phyloP scores from a whole-genome alignment of 2,888 invertebrate genomes.

The Leptura quadrifasciata region DNA sequence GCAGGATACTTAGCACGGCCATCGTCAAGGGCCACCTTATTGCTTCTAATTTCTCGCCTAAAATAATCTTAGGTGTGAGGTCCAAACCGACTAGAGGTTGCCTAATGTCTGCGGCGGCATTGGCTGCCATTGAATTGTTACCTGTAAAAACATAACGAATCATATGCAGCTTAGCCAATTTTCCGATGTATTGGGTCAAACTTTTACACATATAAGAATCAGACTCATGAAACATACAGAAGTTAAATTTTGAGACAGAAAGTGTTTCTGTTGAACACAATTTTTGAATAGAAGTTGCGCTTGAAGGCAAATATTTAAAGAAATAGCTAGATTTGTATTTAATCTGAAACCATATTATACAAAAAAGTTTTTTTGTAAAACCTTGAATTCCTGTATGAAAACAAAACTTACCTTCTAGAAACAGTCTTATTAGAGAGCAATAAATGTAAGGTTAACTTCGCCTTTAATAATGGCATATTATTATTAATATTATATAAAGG shows the following conservation, averaged over 20 bases:
- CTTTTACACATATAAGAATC: neutral
- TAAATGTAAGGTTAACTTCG: too few relatives aligned
- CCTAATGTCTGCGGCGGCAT: conserved; percentile 85
- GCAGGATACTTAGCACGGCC: conserved; percentile 88
- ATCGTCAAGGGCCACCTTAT: conserved; percentile 91
- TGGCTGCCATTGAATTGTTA: conserved; percentile 85
- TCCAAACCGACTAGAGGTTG: conserved; percentile 81
- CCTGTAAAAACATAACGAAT: conserved; percentile 35
- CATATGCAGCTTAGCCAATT: neutral
- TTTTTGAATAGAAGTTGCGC: too few relatives aligned
- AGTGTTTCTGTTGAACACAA: too few relatives aligned
- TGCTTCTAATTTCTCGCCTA: conserved; percentile 84
- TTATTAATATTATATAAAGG: neutral
- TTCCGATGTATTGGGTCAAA: neutral
- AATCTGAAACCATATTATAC: too few relatives aligned
- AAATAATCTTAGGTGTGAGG: conserved; percentile 77
- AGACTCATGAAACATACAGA: too few relatives aligned
- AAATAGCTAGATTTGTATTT: neutral
- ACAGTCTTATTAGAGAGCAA: too few relatives aligned
- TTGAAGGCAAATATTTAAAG: neutral
- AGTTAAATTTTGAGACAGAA: too few relatives aligned
- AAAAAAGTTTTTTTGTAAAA: too few relatives aligned
- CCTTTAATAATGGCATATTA: too few relatives aligned
- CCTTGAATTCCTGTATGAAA: too few relatives aligned
- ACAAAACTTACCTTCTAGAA: too few relatives aligned